phyloP scores from a whole-genome alignment of 2,113 vertebrate species.

The Corythornis cristatus region DNA sequence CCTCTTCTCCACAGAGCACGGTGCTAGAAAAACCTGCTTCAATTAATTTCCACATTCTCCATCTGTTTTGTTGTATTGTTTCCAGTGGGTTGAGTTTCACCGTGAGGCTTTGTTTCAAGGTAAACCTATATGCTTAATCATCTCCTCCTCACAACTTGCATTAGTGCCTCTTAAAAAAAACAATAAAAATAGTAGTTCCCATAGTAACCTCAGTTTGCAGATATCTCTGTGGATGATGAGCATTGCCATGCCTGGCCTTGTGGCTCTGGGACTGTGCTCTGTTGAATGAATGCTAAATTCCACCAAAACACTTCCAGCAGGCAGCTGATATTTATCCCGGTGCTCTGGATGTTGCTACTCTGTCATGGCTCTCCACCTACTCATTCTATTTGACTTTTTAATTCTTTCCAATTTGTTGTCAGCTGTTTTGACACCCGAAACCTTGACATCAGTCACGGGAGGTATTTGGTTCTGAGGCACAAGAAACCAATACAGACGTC shows the following conservation, averaged over 20 bases:
- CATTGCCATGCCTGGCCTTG: not conserved
- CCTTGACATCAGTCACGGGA: not conserved
- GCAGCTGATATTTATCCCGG: rapidly evolving
- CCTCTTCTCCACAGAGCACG: not conserved
- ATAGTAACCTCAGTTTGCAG: constrained; percentile 38
- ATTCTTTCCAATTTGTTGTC: not conserved
- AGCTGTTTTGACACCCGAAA: not conserved
- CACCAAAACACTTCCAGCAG: not conserved
- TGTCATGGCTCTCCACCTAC: not conserved
- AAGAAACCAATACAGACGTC: not conserved
- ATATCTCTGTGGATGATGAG: not conserved
- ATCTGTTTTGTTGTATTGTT: not conserved
- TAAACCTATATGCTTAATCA: not conserved
- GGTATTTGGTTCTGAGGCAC: not conserved
- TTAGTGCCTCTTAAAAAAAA: not conserved
- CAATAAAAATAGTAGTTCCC: constrained; percentile 10
- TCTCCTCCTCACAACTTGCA: constrained; percentile 27
- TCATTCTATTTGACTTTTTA: not conserved
- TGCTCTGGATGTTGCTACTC: not conserved
- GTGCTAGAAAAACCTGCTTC: not conserved
- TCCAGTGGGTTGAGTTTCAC: not conserved
- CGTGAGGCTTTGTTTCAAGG: constrained; percentile 20
- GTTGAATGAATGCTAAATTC: not conserved
- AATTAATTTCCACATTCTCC: not conserved
- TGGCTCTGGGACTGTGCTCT: not conserved